Conservation (phyloP, 2,113 vertebrate species). For the Ceyx melanurus region DNA sequence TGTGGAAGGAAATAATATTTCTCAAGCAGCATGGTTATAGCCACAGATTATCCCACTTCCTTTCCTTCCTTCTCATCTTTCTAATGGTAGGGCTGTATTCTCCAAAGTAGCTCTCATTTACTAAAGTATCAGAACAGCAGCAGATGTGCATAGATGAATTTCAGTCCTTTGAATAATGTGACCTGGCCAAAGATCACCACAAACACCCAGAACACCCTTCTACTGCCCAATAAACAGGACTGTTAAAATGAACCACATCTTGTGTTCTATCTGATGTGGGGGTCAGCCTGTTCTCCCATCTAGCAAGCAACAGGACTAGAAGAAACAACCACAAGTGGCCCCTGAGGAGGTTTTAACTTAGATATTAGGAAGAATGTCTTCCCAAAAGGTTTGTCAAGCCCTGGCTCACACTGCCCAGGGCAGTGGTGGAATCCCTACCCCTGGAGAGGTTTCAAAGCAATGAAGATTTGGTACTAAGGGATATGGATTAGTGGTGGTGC, state of each 20-base stretch:
- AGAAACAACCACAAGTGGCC: not conserved
- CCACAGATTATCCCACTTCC: not conserved
- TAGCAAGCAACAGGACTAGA: not conserved
- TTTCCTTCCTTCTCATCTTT: not conserved
- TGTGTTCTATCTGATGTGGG: not conserved
- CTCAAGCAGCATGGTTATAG: not conserved
- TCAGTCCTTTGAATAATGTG: not conserved
- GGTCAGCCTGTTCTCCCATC: not conserved
- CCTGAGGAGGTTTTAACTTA: not conserved
- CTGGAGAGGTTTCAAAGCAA: not conserved
- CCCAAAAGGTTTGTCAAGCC: not conserved
- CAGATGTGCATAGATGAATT: not conserved
- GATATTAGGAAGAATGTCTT: not conserved
- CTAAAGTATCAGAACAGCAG: not conserved
- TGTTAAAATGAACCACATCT: not conserved
- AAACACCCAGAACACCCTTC: not conserved
- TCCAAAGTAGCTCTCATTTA: not conserved
- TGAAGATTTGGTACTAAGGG: not conserved
- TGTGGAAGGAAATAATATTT: not conserved
- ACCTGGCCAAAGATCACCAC: not conserved
- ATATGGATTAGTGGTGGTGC: not conserved
- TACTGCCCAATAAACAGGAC: not conserved
- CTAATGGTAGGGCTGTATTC: not conserved
- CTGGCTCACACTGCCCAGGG: too few species aligned
- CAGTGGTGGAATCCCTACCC: too few species aligned